Conservation (phyloP, 2,113 vertebrate species). For the Melierax canorus region DNA sequence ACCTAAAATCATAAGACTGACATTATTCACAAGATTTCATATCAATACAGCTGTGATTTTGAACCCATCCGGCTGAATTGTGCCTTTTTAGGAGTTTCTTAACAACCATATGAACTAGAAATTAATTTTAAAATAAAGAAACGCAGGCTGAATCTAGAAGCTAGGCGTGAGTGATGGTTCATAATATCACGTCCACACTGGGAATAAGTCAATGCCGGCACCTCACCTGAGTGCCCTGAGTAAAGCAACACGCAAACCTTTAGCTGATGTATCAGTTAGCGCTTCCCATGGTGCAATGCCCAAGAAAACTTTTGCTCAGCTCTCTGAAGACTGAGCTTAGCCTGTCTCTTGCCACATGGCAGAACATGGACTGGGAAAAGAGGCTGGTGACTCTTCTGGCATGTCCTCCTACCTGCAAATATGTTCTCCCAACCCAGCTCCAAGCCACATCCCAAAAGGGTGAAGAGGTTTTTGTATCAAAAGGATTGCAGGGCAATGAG, state of each 20-base stretch:
- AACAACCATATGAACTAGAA: neutral
- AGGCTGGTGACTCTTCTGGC: neutral
- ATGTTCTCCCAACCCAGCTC: fast-evolving
- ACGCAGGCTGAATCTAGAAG: neutral
- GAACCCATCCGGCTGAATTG: neutral
- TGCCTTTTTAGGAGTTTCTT: neutral
- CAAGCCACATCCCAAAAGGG: neutral
- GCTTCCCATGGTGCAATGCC: neutral
- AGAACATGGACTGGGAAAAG: neutral
- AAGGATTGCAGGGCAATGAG: neutral
- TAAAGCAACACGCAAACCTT: neutral
- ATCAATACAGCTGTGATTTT: neutral
- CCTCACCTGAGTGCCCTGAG: fast-evolving
- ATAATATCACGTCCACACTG: neutral
- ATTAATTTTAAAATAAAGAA: neutral
- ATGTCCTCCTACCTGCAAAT: neutral
- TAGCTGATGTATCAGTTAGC: neutral
- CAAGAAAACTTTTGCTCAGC: neutral
- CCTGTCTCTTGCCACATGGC: neutral
- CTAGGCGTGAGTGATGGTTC: neutral
- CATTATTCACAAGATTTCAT: neutral
- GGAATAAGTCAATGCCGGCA: neutral
- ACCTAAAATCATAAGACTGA: neutral
- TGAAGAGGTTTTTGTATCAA: fast-evolving
- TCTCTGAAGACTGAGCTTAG: neutral